Conservation (phyloP, 1,140 invertebrate genomes). For the Drosophila sp. region DNA sequence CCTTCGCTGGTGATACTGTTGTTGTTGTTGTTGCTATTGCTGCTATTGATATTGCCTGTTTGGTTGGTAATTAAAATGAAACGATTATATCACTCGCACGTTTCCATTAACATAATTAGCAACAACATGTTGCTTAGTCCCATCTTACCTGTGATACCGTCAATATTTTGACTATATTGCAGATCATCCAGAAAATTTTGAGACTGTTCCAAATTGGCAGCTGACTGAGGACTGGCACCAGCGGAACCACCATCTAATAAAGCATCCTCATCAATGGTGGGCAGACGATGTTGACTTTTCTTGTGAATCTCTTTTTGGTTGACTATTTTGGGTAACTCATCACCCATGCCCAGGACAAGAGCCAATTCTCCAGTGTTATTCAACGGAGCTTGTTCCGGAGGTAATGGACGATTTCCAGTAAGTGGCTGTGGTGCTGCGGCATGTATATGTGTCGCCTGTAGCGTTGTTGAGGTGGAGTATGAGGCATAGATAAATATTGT, state of each 20-base stretch:
- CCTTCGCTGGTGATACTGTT: conserved; percentile 54
- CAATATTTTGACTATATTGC: conserved; percentile 69
- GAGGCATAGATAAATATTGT: conserved; percentile 82
- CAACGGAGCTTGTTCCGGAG: neutral
- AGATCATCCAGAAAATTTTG: conserved; percentile 64
- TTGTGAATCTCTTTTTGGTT: conserved; percentile 38
- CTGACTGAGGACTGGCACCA: conserved; percentile 60
- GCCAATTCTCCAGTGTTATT: conserved; percentile 56
- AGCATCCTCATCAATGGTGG: conserved; percentile 78
- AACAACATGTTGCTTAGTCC: neutral
- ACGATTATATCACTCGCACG: conserved; percentile 3
- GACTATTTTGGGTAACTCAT: conserved; percentile 27
- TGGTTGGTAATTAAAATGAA: conserved; percentile 13
- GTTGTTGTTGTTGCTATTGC: conserved; percentile 43
- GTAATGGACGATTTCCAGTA: conserved; percentile 2
- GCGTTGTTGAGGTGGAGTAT: conserved; percentile 70
- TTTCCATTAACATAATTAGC: conserved; percentile 34
- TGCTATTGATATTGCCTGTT: conserved; percentile 72
- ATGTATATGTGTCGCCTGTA: conserved; percentile 63
- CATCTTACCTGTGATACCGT: conserved; percentile 64
- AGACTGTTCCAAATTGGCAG: conserved; percentile 39
- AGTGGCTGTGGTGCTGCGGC: conserved; percentile 45
- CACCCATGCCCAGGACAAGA: neutral
- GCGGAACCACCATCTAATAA: conserved; percentile 64
- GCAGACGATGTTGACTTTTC: conserved; percentile 65